A percentile compares a stretch with the other conserved stretches of the same genome.
phyloP scores from a whole-genome alignment of 92 coral and sea anemone genomes.

The Paragorgia papillata region DNA sequence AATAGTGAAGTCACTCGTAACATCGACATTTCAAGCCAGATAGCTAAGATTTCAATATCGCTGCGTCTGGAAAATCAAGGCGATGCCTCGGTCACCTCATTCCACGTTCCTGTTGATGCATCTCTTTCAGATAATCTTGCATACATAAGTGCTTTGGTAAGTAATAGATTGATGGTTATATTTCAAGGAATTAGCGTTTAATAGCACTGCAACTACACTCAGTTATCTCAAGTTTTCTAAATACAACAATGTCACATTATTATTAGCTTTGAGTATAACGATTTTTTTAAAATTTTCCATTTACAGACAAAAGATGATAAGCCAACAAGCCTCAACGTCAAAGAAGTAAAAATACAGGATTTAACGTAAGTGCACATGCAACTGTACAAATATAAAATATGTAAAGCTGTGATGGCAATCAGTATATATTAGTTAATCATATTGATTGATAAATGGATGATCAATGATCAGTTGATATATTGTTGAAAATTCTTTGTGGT shows the following conservation, averaged over 20 bases:
- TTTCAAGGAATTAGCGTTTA: not conserved
- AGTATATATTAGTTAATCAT: too few species aligned
- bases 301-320: conserved; percentile 2
- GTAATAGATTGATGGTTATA: conserved; percentile 25
- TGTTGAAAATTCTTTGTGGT: too few species aligned
- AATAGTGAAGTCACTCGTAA: conserved; percentile 86
- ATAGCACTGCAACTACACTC: too few species aligned
- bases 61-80: conserved; percentile 88
- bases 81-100: conserved; percentile 64
- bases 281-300: not conserved
- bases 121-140: conserved; percentile 85
- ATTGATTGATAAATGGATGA: too few species aligned
- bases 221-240: too few species aligned
- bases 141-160: conserved; percentile 77
- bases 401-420: too few species aligned
- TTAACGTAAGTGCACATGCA: conserved; percentile 11
- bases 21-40: conserved; percentile 91
- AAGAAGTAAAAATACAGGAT: conserved; percentile 2
- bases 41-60: conserved; percentile 77
- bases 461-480: too few species aligned
- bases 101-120: conserved; percentile 82
- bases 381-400: too few species aligned
- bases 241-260: too few species aligned
- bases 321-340: not conserved
- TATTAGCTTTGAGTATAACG: too few species aligned